Conservation (phyloP, 2,113 vertebrate species). For the Camarhynchus parvulus region DNA sequence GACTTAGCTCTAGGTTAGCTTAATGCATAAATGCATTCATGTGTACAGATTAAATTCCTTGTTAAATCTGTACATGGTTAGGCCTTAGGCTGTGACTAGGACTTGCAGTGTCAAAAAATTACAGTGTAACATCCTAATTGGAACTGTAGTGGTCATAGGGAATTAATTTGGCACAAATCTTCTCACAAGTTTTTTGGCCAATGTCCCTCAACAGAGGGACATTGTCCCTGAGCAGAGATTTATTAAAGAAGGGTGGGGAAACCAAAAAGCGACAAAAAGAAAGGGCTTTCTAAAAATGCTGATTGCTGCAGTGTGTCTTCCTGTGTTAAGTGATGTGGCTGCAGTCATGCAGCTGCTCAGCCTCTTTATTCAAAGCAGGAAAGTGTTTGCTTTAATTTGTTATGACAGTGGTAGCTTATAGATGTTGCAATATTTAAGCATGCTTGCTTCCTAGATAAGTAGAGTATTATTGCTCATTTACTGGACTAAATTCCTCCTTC, state of each 20-base stretch:
- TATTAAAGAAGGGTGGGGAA: neutral
- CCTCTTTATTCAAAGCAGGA: neutral
- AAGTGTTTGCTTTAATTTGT: neutral
- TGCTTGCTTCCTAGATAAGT: neutral
- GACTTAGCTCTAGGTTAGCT: conserved; percentile 30
- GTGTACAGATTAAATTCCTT: conserved; percentile 48
- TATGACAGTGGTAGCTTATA: neutral
- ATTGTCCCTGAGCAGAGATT: neutral
- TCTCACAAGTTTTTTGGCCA: neutral
- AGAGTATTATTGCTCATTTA: neutral
- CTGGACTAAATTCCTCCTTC: neutral
- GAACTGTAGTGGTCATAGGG: neutral
- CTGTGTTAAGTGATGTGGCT: neutral
- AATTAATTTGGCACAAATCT: neutral
- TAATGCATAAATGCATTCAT: conserved; percentile 42
- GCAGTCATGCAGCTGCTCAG: neutral
- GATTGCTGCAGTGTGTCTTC: neutral
- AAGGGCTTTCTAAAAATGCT: neutral
- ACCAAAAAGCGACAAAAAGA: neutral
- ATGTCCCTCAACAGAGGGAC: neutral
- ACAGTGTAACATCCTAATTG: neutral
- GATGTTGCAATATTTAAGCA: neutral
- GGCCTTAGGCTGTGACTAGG: conserved; percentile 19
- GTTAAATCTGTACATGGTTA: conserved; percentile 25
- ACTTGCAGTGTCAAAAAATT: conserved; percentile 31